Conservation (phyloP, 1,140 invertebrate species). For the Magallana gigas region DNA sequence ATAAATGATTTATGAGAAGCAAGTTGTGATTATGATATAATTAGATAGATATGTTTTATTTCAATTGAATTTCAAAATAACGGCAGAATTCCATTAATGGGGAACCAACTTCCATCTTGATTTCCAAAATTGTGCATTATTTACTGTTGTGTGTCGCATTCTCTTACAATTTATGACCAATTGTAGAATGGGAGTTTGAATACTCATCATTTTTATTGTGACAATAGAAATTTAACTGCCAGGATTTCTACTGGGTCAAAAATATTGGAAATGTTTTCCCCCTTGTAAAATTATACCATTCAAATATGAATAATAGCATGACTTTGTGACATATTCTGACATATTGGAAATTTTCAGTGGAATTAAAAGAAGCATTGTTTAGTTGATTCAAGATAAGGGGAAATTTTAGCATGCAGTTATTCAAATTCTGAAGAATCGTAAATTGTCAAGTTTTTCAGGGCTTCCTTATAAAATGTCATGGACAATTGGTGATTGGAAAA, state of each 20-base stretch:
- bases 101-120: not conserved
- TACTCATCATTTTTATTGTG: conserved; percentile 24
- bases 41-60: conserved; percentile 37
- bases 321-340: conserved; percentile 20
- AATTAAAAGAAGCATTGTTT: conserved; percentile 22
- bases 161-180: conserved; percentile 29
- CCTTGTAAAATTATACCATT: conserved; percentile 27
- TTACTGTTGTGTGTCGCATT: conserved; percentile 11
- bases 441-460: not conserved
- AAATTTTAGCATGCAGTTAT: conserved; percentile 1
- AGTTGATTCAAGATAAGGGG: not conserved
- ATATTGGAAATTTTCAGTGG: not conserved
- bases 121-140: conserved; percentile 32
- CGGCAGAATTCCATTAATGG: conserved; percentile 18
- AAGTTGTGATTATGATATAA: conserved; percentile 17
- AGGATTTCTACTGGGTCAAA: not conserved
- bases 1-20: conserved; percentile 11
- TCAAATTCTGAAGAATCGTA: conserved; percentile 11
- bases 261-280: conserved; percentile 18
- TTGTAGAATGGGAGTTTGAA: conserved; percentile 12
- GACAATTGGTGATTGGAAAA: not conserved
- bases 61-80: conserved; percentile 37
- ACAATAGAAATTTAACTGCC: conserved; percentile 38
- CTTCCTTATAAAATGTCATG: too few species aligned
- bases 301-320: conserved; percentile 19